Evolutionary conservation across 2,888 invertebrate genomes (phyloP).

Genomic region (Pilophorus perplexus): DNA sequence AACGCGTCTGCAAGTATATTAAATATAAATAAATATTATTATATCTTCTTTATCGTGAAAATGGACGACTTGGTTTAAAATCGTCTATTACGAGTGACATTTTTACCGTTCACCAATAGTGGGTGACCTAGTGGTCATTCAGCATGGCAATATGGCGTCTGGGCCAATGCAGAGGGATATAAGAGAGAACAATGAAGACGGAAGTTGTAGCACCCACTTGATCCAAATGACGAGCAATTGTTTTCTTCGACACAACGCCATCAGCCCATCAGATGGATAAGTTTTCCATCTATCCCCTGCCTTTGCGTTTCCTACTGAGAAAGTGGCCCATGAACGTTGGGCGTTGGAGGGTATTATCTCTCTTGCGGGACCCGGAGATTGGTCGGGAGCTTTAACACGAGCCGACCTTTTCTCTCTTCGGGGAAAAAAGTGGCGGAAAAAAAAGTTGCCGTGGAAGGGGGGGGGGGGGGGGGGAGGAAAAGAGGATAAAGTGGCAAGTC

Average conservation of each 20-base stretch:
- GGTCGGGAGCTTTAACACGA: conserved; percentile 32
- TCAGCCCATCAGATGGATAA: conserved; percentile 14
- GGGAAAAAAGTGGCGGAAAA: conserved; percentile 12
- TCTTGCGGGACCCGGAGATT: conserved; percentile 33
- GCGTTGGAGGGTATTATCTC: conserved; percentile 14
- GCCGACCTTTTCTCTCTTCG: background rate
- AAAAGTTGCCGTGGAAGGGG: background rate
- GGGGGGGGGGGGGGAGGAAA: conserved; percentile 9
- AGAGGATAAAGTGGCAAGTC: conserved; percentile 40
- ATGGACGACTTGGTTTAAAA: too few species aligned
- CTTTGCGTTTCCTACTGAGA: background rate
- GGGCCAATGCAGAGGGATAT: too few species aligned
- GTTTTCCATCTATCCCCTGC: background rate
- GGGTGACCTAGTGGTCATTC: too few species aligned
- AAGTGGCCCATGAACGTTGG: background rate
- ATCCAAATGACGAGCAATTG: conserved; percentile 6
- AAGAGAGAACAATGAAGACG: conserved; percentile 4
- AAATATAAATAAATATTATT: too few species aligned
- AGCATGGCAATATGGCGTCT: too few species aligned
- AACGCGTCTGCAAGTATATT: too few species aligned
- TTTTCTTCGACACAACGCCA: conserved; percentile 14
- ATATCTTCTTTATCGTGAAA: too few species aligned
- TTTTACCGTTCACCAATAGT: too few species aligned
- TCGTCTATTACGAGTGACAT: too few species aligned
- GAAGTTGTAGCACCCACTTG: conserved; percentile 22